These are phyloP conservation scores for Suncus etruscus DNA, from an alignment of 2,113 vertebrate genomes.

Conservation along the genomic window DNA sequence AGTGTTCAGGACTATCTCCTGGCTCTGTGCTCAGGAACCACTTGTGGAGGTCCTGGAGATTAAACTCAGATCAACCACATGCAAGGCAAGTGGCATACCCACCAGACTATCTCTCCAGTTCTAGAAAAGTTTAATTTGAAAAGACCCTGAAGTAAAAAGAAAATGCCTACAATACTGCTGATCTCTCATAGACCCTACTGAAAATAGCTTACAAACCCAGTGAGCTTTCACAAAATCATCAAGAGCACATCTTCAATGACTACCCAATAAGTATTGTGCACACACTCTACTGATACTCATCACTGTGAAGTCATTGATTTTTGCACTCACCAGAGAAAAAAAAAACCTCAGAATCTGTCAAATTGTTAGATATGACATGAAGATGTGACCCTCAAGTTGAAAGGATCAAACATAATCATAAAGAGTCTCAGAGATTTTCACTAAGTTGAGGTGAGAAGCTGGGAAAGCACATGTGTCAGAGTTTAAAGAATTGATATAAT, in stretches of 20 bases:
- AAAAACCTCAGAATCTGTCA: background rate
- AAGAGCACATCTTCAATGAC: background rate
- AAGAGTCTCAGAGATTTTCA: too few species aligned
- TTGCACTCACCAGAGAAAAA: background rate
- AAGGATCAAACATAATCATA: background rate
- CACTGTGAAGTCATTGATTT: background rate
- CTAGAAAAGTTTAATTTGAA: too few species aligned
- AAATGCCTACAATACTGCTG: background rate
- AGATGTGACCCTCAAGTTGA: background rate
- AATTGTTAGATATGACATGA: background rate
- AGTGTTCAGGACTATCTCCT: background rate
- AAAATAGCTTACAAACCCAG: rapidly evolving
- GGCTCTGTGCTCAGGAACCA: background rate
- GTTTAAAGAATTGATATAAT: too few species aligned
- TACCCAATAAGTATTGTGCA: background rate
- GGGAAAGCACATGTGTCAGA: too few species aligned
- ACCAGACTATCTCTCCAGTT: too few species aligned
- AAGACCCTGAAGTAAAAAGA: background rate
- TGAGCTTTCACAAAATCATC: background rate
- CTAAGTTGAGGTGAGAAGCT: too few species aligned
- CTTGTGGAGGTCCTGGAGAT: background rate
- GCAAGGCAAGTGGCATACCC: too few species aligned
- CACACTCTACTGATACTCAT: too few species aligned
- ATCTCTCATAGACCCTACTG: background rate
- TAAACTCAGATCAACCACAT: background rate